Base-by-base conservation (phyloP, 2,888 invertebrate genomes). In the Megastigmus dorsalis region DNA sequence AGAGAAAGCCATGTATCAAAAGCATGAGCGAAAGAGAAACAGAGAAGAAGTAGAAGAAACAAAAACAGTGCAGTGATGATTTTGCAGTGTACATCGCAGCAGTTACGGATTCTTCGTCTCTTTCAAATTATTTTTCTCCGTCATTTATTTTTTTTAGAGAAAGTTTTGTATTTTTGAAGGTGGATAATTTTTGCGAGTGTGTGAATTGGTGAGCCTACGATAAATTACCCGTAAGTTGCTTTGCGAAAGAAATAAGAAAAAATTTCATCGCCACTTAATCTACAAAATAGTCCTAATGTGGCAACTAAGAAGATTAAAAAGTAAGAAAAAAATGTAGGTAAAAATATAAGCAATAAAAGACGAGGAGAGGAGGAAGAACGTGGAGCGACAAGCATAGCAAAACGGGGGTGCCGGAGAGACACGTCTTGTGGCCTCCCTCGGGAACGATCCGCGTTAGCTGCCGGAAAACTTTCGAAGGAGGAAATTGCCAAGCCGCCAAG, bases 401-500 rank as follows among this genome's bases (percentile, higher is more conserved):
- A 57, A 33, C 36, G 38, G 69, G 59, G 73, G 45, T 45, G 30
- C 38, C 15, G 26, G 57, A 52, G 62, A n/a, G n/a, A n/a, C n/a
- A 55, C 59, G 59, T 62, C 45, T 76, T 52, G 70, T n/a, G n/a
- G n/a, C 65, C 76, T 77, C 80, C 79, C 79, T 54, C 55, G 80
- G 79, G 80, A 73, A 78, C 79, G 77, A 80, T 79, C 78, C 70
- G 71, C 76, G 76, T 75, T 70, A 77, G 73, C 72, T 79, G 77
- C 77, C 77, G 77, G 78, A 78, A 79, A 77, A 80, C 69, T 82
- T 82, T 80, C 75, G 78, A 77, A 76, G 74, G 76, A 79, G 80
- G 79, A 81, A 82, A 83, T 82, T 83, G 79, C 81, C 79, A 79
- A 78, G 77, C 79, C 78, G 80, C 80, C 79, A 72, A 43, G 75